Evolutionary conservation across 2,113 vertebrate species (phyloP).

Genomic region (Myxocyprinus asiaticus): DNA sequence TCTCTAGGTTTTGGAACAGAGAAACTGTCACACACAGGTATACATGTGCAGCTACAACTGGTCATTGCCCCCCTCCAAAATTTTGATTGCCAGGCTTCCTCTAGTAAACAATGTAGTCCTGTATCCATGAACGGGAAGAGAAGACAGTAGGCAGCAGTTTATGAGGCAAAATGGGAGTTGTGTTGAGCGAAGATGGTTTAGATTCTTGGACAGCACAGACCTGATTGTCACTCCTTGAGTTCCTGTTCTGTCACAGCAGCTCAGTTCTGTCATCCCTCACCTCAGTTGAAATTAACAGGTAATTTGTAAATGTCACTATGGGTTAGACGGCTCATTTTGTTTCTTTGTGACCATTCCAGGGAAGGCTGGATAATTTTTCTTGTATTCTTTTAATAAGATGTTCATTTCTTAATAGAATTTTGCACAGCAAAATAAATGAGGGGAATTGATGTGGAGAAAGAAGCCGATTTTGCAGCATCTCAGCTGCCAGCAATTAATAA

Average conservation of each 20-base stretch:
- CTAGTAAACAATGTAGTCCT: conserved; percentile 6
- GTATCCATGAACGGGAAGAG: conserved; percentile 33
- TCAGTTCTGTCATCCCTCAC: conserved; percentile 99
- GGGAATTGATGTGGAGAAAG: conserved; percentile 90
- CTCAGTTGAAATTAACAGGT: conserved; percentile 99
- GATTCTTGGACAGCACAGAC: conserved; percentile 84
- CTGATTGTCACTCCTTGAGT: conserved; percentile 87
- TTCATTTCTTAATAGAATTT: conserved; percentile 99
- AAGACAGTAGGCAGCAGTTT: conserved; percentile 55
- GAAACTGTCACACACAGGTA: background rate
- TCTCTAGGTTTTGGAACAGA: background rate
- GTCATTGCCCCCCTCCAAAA: background rate
- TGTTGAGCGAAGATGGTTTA: conserved; percentile 71
- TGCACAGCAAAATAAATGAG: conserved; percentile 97
- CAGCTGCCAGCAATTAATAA: conserved; percentile 81
- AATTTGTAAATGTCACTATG: conserved; percentile 99
- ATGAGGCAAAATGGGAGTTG: conserved; percentile 62
- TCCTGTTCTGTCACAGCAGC: conserved; percentile 91
- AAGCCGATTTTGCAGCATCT: conserved; percentile 77
- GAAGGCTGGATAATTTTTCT: conserved; percentile 93
- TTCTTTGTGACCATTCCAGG: conserved; percentile 93
- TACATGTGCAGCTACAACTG: background rate
- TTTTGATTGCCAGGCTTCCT: background rate
- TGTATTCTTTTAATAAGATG: conserved; percentile 98
- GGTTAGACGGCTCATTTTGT: conserved; percentile 99